Conservation (phyloP, 2,888 invertebrate species). For the Ormyrus nitidulus region DNA sequence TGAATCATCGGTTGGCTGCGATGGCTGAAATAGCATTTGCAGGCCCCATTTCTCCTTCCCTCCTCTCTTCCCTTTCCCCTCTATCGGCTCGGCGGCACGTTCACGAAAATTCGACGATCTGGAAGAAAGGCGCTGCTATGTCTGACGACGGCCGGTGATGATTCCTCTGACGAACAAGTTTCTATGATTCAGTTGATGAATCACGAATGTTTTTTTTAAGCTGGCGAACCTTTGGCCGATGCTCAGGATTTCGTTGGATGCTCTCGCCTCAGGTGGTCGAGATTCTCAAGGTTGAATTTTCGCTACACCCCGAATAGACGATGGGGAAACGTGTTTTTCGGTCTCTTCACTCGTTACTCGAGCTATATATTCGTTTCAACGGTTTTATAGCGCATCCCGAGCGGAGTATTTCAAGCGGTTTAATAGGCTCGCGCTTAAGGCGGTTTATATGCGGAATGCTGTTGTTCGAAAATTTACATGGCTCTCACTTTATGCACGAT, state of each 20-base stretch:
- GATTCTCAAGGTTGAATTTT: slow-evolving; percentile 54
- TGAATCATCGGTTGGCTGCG: slow-evolving; percentile 71
- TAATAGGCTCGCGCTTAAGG: too few relatives aligned
- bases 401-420: too few relatives aligned
- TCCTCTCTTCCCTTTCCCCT: slow-evolving; percentile 12
- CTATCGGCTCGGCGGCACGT: not conserved
- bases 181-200: slow-evolving; percentile 52
- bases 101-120: slow-evolving; percentile 29
- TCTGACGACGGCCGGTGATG: slow-evolving; percentile 26
- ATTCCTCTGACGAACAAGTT: slow-evolving; percentile 37
- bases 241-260: slow-evolving; percentile 43
- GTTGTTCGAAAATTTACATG: not conserved
- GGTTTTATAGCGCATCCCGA: too few relatives aligned
- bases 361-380: not conserved
- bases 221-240: slow-evolving; percentile 46
- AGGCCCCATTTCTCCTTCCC: slow-evolving; percentile 1
- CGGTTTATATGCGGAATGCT: too few relatives aligned
- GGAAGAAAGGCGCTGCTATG: slow-evolving; percentile 1
- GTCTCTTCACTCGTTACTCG: not conserved
- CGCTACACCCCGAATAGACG: too few relatives aligned
- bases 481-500: not conserved
- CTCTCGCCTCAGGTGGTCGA: slow-evolving; percentile 54
- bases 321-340: not conserved
- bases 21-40: slow-evolving; percentile 69
- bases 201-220: slow-evolving; percentile 58